Base-by-base conservation (phyloP, 92 coral and sea anemone species). In the Zoanthus sociatus region DNA sequence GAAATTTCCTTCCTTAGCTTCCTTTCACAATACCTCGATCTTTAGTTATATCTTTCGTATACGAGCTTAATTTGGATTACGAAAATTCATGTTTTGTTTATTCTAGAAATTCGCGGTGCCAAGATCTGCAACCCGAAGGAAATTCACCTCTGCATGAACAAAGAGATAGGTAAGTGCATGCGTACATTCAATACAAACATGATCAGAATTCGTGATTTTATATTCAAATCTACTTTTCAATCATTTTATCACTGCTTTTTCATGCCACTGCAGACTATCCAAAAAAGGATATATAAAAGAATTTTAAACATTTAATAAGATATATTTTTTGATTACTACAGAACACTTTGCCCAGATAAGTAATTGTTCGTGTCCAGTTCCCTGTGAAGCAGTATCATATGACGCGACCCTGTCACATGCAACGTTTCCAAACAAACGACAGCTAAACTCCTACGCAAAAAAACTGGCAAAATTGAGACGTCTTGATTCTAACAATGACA, bases 361-460 rank as follows among this genome's bases (percentile, higher is more conserved):
- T 70, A 81, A 66, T 17, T 81, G 85, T 47, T 81, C 85, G 61
- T 81, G 85, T 20, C 85, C 85, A 45, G 85, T 81, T 12, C 85
- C 85, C 30, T 81, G 85, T 6, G 85, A 81, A 55, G n/a, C 85
- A 48, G 21, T 81, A 15, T 81, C 85, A 16, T 81, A 81, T 45
- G 85, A 81, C 42, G 85, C 85, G 13, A 16, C 73, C 33, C 58
- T 81, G 58, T 81, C 85, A 42, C 85, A 81, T 1, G 85, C 76
- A 44, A 73, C 61, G 16, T 81, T 81, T 10, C 85, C 85, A n/a
- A 81, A 81, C 73, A 81, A 45, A 67, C 70, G 85, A 44, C 76
- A 81, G 32, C 53, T 81, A 61, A 73, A 66, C 7, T 47, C n/a
- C 61, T 81, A 81, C 76, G 63, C 85, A 5, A 81, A 68, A 44